Percentiles rank a stretch among this genome's conserved stretches.
Evolutionary conservation across 2,113 vertebrate genomes (phyloP).

Genomic region (Callipepla californica): DNA sequence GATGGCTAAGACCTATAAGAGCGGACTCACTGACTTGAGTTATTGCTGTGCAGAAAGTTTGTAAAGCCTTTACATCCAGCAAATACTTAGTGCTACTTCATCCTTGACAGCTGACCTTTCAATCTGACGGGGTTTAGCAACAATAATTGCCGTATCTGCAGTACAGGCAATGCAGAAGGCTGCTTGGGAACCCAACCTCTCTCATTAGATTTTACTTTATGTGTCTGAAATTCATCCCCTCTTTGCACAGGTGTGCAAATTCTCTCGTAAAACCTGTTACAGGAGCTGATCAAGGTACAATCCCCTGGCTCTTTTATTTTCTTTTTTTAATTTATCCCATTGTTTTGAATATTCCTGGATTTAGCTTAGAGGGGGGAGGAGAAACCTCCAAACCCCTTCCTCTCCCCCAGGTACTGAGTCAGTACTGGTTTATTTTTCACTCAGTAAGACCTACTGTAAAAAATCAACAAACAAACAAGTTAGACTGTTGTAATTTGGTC

Average conservation of each 20-base stretch:
- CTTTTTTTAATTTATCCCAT: constrained; percentile 39
- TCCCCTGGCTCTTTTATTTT: background rate
- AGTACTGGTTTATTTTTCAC: constrained; percentile 49
- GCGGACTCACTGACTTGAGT: constrained; percentile 75
- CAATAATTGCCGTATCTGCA: constrained; percentile 74
- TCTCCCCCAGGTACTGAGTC: constrained; percentile 53
- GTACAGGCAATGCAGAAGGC: constrained; percentile 44
- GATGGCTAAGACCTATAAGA: constrained; percentile 71
- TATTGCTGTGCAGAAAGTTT: constrained; percentile 78
- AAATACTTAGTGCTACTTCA: constrained; percentile 78
- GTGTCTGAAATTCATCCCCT: constrained; percentile 33
- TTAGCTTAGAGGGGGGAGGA: constrained; percentile 29
- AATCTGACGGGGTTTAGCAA: constrained; percentile 72
- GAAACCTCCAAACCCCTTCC: constrained; percentile 43
- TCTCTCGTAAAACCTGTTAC: constrained; percentile 51
- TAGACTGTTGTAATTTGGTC: constrained; percentile 99
- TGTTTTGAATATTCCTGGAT: constrained; percentile 67
- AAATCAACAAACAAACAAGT: constrained; percentile 76
- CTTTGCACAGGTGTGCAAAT: constrained; percentile 46
- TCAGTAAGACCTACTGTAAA: constrained; percentile 81
- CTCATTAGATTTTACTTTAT: constrained; percentile 69
- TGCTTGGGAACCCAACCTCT: constrained; percentile 70
- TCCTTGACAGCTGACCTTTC: constrained; percentile 83
- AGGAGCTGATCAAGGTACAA: constrained; percentile 64
- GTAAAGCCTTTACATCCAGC: constrained; percentile 76